A percentile compares a stretch with the other conserved stretches of the same genome.
These are phyloP conservation scores for Nephrotoma appendiculata DNA, from an alignment of 2,888 invertebrate genomes.

Conservation along the genomic window DNA sequence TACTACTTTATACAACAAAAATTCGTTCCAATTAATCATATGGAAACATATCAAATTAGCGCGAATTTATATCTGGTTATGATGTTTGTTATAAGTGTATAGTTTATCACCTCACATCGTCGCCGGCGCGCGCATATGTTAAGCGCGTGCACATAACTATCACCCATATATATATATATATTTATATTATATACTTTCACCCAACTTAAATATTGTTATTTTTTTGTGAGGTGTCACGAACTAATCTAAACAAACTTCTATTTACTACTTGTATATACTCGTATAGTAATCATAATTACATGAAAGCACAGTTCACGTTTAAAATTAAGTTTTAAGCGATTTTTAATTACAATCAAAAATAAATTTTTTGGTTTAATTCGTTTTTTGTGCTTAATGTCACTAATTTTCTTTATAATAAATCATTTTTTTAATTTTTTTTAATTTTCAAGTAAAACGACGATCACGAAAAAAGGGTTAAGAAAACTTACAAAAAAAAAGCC, in stretches of 20 bases:
- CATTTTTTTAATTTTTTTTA: not conserved
- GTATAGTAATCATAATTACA: not conserved
- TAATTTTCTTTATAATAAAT: not conserved
- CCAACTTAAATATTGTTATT: not conserved
- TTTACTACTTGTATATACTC: not conserved
- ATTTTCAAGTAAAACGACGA: not conserved
- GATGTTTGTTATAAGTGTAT: not conserved
- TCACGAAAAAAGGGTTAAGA: not conserved
- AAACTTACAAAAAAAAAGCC: not conserved
- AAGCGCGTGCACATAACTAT: too few relatives aligned
- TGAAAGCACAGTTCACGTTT: not conserved
- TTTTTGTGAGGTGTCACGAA: not conserved
- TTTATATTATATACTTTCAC: not conserved
- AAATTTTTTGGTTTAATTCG: not conserved
- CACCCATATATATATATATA: not conserved
- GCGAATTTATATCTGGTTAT: not conserved
- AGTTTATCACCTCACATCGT: not conserved
- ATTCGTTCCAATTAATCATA: not conserved
- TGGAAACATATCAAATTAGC: not conserved
- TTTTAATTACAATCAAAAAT: not conserved
- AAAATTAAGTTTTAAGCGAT: not conserved
- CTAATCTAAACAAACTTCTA: not conserved
- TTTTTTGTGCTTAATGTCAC: not conserved
- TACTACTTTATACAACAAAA: not conserved
- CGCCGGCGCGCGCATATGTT: too few relatives aligned